These are phyloP conservation scores for Polyommatus icarus DNA, from an alignment of 2,888 invertebrate genomes.

Conservation along the genomic window DNA sequence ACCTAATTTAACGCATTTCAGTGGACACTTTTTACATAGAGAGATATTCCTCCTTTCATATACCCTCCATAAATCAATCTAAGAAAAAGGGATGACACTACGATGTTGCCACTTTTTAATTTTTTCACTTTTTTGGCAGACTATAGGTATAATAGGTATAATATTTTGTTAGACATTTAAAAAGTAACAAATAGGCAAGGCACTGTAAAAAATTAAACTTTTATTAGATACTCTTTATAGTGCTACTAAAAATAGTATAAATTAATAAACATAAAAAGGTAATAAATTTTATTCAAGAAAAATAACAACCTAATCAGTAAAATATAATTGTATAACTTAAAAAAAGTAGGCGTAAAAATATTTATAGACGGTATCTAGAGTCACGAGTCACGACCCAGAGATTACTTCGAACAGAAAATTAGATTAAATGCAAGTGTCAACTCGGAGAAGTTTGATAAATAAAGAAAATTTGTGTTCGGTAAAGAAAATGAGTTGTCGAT, in stretches of 20 bases:
- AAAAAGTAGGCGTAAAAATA: not conserved
- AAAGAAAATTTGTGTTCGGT: not conserved
- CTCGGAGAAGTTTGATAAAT: not conserved
- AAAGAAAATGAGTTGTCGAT: not conserved
- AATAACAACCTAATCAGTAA: conserved; percentile 12
- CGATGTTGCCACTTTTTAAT: too few species aligned
- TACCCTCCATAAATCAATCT: too few species aligned
- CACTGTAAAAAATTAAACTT: too few species aligned
- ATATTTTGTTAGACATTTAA: too few species aligned
- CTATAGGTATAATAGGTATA: too few species aligned
- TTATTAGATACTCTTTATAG: too few species aligned
- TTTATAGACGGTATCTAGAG: conserved; percentile 17
- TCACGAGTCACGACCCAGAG: not conserved
- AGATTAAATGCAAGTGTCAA: not conserved
- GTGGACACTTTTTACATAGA: too few species aligned
- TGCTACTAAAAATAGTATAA: not conserved
- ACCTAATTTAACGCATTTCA: too few species aligned
- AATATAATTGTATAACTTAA: not conserved
- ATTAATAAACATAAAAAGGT: not conserved
- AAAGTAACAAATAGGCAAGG: too few species aligned
- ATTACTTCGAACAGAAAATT: not conserved
- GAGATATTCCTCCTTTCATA: too few species aligned
- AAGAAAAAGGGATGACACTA: too few species aligned
- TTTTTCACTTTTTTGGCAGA: too few species aligned
- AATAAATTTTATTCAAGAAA: not conserved